A percentile compares a stretch with the other conserved stretches of the same genome.
These are phyloP conservation scores for Proteles cristata DNA, from an alignment of 2,113 vertebrate species.

Conservation along the genomic window DNA sequence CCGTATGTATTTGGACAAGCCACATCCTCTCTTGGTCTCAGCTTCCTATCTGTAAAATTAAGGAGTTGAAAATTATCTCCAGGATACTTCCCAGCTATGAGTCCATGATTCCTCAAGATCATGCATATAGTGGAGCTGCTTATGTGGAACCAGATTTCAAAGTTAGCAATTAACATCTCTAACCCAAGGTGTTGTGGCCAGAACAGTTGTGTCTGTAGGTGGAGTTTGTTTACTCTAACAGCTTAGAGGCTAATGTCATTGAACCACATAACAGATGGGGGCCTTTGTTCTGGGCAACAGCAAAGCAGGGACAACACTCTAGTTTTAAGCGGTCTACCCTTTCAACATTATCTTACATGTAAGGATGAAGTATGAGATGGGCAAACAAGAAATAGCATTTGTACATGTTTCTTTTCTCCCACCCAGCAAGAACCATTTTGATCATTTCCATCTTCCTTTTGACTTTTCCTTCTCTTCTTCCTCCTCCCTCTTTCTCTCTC, in stretches of 20 bases:
- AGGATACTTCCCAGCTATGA: neutral
- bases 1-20: neutral
- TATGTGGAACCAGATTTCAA: neutral
- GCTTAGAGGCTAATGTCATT: neutral
- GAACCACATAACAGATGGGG: neutral
- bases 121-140: neutral
- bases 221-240: neutral
- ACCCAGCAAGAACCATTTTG: neutral
- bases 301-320: neutral
- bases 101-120: neutral
- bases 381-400: neutral
- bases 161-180: neutral
- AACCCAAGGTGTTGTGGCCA: neutral
- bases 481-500: neutral
- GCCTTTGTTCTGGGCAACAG: neutral
- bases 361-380: neutral
- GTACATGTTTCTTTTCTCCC: neutral
- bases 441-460: neutral
- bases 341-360: neutral
- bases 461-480: neutral
- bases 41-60: slow-evolving; percentile 8
- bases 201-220: neutral
- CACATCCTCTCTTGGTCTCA: neutral
- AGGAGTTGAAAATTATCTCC: neutral
- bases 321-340: neutral